A percentile compares a stretch with the other conserved stretches of the same genome.
Evolutionary conservation across 2,888 invertebrate species (phyloP).

Genomic region (Papilio demoleus): DNA sequence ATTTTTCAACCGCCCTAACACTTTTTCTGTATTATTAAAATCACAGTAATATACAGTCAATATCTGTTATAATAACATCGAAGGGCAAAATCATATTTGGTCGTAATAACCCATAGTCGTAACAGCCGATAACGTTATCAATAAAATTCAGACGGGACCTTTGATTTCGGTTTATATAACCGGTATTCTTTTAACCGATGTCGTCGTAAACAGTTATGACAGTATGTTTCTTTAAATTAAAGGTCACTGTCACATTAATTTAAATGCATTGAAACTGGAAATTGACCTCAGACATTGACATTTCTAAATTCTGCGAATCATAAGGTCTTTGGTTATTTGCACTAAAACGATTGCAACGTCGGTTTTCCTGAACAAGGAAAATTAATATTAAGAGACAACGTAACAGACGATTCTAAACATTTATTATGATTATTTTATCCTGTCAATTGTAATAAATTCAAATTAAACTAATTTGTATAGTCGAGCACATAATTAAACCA

Average conservation of each 20-base stretch:
- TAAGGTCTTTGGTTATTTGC: not conserved
- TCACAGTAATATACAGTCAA: too few species aligned
- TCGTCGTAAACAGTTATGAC: too few species aligned
- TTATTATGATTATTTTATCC: not conserved
- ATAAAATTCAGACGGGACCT: too few species aligned
- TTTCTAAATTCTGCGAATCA: not conserved
- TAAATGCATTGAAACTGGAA: not conserved
- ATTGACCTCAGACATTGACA: slow-evolving; percentile 20
- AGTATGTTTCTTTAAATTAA: not conserved
- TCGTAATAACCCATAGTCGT: too few species aligned
- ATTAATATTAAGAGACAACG: not conserved
- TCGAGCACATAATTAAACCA: not conserved
- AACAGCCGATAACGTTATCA: too few species aligned
- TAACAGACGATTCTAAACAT: not conserved
- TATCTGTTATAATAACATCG: too few species aligned
- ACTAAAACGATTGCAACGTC: not conserved
- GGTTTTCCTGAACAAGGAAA: not conserved
- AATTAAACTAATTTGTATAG: not conserved
- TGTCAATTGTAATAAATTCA: not conserved
- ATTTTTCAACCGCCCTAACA: too few species aligned
- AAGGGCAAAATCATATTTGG: too few species aligned
- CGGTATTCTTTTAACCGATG: too few species aligned
- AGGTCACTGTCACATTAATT: not conserved
- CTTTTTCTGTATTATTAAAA: too few species aligned
- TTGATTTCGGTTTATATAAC: too few species aligned